Percentiles rank a stretch among this genome's conserved stretches.
phyloP scores from a whole-genome alignment of 2,113 vertebrate species.

The Scomber scombrus region DNA sequence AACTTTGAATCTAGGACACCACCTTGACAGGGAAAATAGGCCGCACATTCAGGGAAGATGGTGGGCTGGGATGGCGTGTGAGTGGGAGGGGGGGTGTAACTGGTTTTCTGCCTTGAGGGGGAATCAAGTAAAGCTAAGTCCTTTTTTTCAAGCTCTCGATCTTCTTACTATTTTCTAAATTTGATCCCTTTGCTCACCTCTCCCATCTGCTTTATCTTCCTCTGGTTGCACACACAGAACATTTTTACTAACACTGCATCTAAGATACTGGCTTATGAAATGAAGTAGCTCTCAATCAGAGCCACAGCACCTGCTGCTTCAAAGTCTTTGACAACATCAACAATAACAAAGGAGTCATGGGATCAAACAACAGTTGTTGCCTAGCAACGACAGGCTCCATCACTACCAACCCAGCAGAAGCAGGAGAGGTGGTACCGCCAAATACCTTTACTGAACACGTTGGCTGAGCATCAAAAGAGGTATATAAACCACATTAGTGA shows the following conservation, averaged over 20 bases:
- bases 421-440: conserved; percentile 60
- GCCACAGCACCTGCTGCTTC: conserved; percentile 7
- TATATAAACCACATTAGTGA: conserved; percentile 44
- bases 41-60: conserved; percentile 69
- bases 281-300: conserved; percentile 3
- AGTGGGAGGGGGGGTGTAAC: conserved; percentile 41
- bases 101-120: conserved; percentile 68
- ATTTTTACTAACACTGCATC: neutral
- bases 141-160: conserved; percentile 46
- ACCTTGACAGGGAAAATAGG: conserved; percentile 84
- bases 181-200: conserved; percentile 35
- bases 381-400: conserved; percentile 51
- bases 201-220: conserved; percentile 10
- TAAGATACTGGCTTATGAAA: neutral
- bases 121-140: conserved; percentile 42
- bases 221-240: neutral
- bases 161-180: conserved; percentile 38
- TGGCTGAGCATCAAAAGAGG: conserved; percentile 70
- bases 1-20: conserved; percentile 84
- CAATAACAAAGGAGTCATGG: conserved; percentile 32
- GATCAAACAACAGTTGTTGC: conserved; percentile 64
- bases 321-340: conserved; percentile 39
- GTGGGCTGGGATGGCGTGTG: conserved; percentile 49
- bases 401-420: conserved; percentile 24
- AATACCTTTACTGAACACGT: conserved; percentile 64